Base-by-base conservation (phyloP, 2,888 invertebrate species). In the Polietes domitor region DNA sequence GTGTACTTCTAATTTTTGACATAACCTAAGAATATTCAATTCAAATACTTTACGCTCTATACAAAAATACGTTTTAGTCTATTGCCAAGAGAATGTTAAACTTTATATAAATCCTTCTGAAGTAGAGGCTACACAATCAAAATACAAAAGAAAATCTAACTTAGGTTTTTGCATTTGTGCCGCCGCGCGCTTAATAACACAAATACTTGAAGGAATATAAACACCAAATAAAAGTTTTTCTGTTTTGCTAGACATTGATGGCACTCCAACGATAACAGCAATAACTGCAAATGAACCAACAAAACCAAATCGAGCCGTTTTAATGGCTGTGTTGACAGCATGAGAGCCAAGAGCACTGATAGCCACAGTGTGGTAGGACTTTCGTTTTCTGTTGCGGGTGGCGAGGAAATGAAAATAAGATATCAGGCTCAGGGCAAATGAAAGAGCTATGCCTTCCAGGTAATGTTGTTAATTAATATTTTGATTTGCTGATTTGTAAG, bases 221-320 rank as follows among this genome's bases (percentile, higher is more conserved):
- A 53, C 76, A 41, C 58, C 28, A 71, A 71, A 71, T 47, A 77
- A 77, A 77, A 77, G 70, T 77, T 70, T 58, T 70, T 61, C 41
- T 71, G 15, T 15, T 61, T 12, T 61, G 15, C 28, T 61, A 53
- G 21, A 21, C 12, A 12, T 9, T 21, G 53, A 53, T 53, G 21
- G 9, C 19, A 50, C 17, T 3, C 15, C 3, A 53, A 4, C 53
- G 21, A 21, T 5, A 53, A 53, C 19, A 50, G 50, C 50, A n/a
- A 50, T 17, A 53, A 53, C 5, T 10, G 7, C 53, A 21, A 47
- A 21, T 53, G 21, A 53, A 7, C 7, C 37, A n/a, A 37, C 37
- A 37, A 9, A 37, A n/a, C n/a, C n/a, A n/a, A 37, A 37, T 37
- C 37, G 37, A 37, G 37, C 12, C 37, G 12, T 37, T 53, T 53